Evolutionary conservation across 2,113 vertebrate species (phyloP).

Genomic region (Chionomys nivalis): DNA sequence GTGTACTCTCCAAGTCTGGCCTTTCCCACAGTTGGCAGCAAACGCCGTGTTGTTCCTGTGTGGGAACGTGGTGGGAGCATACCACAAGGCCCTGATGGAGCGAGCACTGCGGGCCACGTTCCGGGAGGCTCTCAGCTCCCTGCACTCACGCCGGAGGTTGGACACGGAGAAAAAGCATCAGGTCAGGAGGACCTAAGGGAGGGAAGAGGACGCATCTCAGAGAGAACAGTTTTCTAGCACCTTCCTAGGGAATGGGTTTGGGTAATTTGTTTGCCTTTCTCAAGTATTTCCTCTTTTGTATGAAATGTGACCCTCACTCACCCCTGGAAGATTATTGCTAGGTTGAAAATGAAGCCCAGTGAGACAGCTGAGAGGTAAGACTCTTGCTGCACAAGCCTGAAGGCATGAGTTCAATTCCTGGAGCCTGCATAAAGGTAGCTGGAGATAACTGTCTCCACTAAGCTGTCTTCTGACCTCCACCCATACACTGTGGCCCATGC

Average conservation of each 20-base stretch:
- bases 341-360: neutral
- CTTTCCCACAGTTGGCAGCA: constrained; percentile 85
- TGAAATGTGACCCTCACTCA: neutral
- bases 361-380: neutral
- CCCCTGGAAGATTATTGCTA: neutral
- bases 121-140: constrained; percentile 89
- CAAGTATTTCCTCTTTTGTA: neutral
- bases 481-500: neutral
- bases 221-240: neutral
- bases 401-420: neutral
- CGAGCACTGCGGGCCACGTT: constrained; percentile 87
- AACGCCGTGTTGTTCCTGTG: constrained; percentile 90
- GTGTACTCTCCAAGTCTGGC: neutral
- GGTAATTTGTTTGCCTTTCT: neutral
- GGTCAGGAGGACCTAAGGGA: constrained; percentile 77
- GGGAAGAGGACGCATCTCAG: neutral
- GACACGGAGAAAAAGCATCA: constrained; percentile 91
- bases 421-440: neutral
- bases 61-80: constrained; percentile 90
- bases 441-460: neutral
- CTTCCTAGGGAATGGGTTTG: neutral
- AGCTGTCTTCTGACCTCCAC: neutral
- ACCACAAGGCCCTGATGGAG: constrained; percentile 90
- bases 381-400: neutral
- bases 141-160: constrained; percentile 86